phyloP scores from a whole-genome alignment of 2,888 invertebrate species.

The Halocaridina rubra region DNA sequence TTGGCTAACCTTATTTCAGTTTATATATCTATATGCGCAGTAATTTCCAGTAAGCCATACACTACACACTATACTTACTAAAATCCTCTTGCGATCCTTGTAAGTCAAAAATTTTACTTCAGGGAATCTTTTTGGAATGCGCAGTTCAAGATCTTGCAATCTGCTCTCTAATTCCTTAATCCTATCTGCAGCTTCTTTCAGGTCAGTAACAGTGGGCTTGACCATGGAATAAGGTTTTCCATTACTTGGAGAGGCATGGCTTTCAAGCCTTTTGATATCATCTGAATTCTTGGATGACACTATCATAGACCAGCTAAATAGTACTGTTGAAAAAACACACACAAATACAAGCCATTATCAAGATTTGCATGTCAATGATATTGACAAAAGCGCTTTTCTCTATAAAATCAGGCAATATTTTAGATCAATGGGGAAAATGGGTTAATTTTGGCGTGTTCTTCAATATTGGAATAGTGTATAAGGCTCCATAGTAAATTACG shows the following conservation, averaged over 20 bases:
- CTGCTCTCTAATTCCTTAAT: constrained; percentile 64
- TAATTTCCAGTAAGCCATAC: no score
- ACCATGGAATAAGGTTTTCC: neutral
- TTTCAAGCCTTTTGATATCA: constrained; percentile 8
- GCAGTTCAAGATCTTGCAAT: constrained; percentile 65
- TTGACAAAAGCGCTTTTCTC: no score
- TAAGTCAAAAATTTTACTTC: constrained; percentile 93
- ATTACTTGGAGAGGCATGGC: neutral
- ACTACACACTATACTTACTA: constrained; percentile 53
- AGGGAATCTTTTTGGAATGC: constrained; percentile 82
- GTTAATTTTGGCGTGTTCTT: no score
- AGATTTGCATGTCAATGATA: no score
- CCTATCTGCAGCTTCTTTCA: constrained; percentile 41
- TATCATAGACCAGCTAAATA: constrained; percentile 36
- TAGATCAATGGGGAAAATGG: no score
- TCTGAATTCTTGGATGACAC: constrained; percentile 47
- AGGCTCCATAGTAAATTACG: no score
- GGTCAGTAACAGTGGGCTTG: neutral
- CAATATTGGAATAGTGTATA: no score
- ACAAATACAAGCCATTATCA: no score
- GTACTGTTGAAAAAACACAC: neutral
- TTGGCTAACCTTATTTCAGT: no score
- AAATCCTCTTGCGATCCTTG: constrained; percentile 88
- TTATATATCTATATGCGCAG: neutral
- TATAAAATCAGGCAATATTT: no score